Evolutionary conservation across 2,113 vertebrate species (phyloP), one percentile per base, ranked within the genome.

Genomic region (Butorides virescens): DNA sequence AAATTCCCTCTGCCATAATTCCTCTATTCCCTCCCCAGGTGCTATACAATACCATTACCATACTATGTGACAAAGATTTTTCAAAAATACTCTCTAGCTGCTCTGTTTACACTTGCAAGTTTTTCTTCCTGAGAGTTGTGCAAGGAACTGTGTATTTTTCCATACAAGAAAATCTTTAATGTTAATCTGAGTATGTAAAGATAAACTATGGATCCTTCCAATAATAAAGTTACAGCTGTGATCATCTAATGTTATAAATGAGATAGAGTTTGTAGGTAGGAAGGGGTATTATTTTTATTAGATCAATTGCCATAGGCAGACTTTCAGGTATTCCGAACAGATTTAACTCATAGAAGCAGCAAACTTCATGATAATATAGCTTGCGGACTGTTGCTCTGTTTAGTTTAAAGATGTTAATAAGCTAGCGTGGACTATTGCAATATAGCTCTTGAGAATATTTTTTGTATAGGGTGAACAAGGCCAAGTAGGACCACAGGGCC

Each of bases 391-490:
- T 46, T 44, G 3, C 22, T 89, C 36, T 80, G 27, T 83, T 89
- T 73, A 42, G 22, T 61, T 86, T 52, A 87, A 84, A 53, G 44
- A 58, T 30, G 9, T 80, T 80, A 19, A 50, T 63, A 25, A 68
- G 8, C 21, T 55, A 52, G 20, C 11, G 42, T 25, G 55, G 30
- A 29, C 22, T 82, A 19, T 36, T 87, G n/a, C 53, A 68, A 59
- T 84, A 95, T 42, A 87, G 14, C 32, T 90, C 22, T 76, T 67
- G 36, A 58, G 18, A 59, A 32, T 37, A 25, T 70, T 37, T 83
- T 93, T 66, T 80, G 29, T 67, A 11, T 82, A 99, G 99, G 99
- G 99, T 30, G 98, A 98, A 81, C 76, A 95, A 75, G 99, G 99
- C 63, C 95, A 95, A 46, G 82, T 91, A 63, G 99, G 99, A 85